A percentile compares a stretch with the other conserved stretches of the same genome.
phyloP scores from a whole-genome alignment of 2,113 vertebrate genomes.

The Anarrhichthys ocellatus region DNA sequence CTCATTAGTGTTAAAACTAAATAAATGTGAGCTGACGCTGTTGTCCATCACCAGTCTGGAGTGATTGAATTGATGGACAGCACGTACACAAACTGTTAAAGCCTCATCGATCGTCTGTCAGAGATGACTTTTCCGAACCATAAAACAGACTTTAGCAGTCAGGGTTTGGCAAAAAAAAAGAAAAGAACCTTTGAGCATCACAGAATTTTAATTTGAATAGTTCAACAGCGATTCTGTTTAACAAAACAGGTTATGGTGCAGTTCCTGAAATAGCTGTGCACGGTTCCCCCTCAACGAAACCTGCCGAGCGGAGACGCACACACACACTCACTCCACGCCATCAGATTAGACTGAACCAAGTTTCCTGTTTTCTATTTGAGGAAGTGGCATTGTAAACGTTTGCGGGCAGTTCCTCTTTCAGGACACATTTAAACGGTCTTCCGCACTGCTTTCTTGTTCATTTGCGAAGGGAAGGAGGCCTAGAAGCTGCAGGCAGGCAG shows the following conservation, averaged over 20 bases:
- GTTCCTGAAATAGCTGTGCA: constrained; percentile 56
- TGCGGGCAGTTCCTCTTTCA: constrained; percentile 81
- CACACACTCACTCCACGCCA: not conserved
- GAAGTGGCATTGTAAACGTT: constrained; percentile 79
- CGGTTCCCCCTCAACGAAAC: constrained; percentile 59
- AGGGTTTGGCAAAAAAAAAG: not conserved
- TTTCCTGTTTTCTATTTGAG: constrained; percentile 80
- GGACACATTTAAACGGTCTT: constrained; percentile 73
- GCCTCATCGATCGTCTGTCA: not conserved
- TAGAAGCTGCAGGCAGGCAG: constrained; percentile 50
- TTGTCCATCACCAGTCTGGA: not conserved
- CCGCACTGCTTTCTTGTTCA: constrained; percentile 49
- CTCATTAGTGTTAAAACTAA: not conserved
- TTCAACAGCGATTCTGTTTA: not conserved
- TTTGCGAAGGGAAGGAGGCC: constrained; percentile 33
- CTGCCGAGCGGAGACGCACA: constrained; percentile 4
- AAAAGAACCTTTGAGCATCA: not conserved
- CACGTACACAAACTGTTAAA: not conserved
- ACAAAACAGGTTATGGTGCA: constrained; percentile 19
- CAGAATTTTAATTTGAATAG: constrained; percentile 22
- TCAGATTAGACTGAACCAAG: constrained; percentile 62
- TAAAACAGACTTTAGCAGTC: not conserved
- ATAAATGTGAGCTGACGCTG: not conserved
- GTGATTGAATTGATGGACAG: not conserved
- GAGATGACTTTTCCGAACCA: not conserved